phyloP scores from a whole-genome alignment of 1,140 invertebrate species.

The Drosophila lowei region DNA sequence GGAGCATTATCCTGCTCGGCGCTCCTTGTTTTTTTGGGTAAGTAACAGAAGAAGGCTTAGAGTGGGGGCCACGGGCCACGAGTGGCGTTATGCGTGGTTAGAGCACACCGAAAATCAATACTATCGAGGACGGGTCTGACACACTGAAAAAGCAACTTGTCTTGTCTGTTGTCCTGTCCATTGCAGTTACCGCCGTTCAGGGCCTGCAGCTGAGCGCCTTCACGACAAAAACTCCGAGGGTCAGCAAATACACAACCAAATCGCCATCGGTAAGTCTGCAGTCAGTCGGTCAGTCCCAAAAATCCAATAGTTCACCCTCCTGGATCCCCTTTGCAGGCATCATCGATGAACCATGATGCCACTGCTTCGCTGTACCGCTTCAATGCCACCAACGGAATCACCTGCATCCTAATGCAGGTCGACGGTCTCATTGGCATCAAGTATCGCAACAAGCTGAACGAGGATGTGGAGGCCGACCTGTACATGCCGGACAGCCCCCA shows the following conservation, averaged over 20 bases:
- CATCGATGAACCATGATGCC: constrained; percentile 76
- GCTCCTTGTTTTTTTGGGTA: constrained; percentile 43
- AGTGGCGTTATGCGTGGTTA: constrained; percentile 3
- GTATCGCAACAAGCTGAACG: constrained; percentile 87
- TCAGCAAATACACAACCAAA: constrained; percentile 85
- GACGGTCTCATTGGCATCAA: constrained; percentile 87
- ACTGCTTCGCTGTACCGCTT: constrained; percentile 86
- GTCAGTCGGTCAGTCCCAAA: no score
- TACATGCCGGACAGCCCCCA: constrained; percentile 87
- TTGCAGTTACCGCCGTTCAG: constrained; percentile 46
- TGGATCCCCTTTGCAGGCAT: constrained; percentile 45
- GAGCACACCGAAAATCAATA: constrained; percentile 63
- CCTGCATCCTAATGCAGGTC: constrained; percentile 86
- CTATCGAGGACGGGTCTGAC: constrained; percentile 54
- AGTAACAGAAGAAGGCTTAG: constrained; percentile 23
- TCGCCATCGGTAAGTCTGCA: constrained; percentile 83
- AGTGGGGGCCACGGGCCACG: constrained; percentile 4
- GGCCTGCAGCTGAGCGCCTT: constrained; percentile 84
- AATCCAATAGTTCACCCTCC: neutral
- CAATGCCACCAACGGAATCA: constrained; percentile 86
- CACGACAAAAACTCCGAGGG: constrained; percentile 85
- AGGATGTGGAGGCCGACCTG: constrained; percentile 86
- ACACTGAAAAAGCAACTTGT: constrained; percentile 49
- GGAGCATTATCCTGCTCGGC: constrained; percentile 10
- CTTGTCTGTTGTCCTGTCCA: constrained; percentile 23